Evolutionary conservation across 1,140 invertebrate genomes (phyloP).

Genomic region (Brachionus asplanchnoidis): DNA sequence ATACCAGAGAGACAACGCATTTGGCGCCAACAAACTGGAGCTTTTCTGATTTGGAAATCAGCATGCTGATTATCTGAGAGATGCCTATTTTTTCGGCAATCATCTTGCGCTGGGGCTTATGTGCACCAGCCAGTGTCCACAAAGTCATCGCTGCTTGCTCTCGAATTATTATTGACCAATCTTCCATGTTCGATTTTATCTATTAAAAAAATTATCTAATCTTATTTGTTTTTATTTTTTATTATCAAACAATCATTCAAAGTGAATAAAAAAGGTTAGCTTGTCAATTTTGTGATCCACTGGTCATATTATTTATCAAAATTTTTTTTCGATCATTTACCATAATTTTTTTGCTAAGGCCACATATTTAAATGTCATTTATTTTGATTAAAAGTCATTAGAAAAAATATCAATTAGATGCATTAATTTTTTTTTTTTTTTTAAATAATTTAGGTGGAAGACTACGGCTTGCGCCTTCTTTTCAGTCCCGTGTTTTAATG

Average conservation of each 20-base stretch:
- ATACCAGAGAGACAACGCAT: constrained; percentile 52
- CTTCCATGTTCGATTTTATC: constrained; percentile 41
- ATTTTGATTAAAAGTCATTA: no score
- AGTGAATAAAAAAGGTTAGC: not conserved
- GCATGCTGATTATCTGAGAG: constrained; percentile 53
- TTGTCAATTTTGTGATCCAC: not conserved
- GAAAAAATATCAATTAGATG: no score
- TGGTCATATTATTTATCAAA: no score
- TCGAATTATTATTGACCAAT: constrained; percentile 49
- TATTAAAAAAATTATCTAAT: not conserved
- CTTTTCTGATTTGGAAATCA: constrained; percentile 52
- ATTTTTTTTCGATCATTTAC: no score
- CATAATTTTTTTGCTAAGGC: no score
- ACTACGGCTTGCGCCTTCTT: no score
- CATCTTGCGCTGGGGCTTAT: constrained; percentile 52
- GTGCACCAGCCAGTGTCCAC: constrained; percentile 55
- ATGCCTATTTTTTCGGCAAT: constrained; percentile 55
- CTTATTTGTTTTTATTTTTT: not conserved
- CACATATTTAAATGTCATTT: no score
- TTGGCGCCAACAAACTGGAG: constrained; percentile 56
- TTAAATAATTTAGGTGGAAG: no score
- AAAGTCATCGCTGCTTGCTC: constrained; percentile 55
- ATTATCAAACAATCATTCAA: not conserved
- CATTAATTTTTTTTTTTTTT: no score
- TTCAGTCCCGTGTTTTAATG: no score